Conservation (phyloP, 2,888 invertebrate species). For the Apotomis betuletana region DNA sequence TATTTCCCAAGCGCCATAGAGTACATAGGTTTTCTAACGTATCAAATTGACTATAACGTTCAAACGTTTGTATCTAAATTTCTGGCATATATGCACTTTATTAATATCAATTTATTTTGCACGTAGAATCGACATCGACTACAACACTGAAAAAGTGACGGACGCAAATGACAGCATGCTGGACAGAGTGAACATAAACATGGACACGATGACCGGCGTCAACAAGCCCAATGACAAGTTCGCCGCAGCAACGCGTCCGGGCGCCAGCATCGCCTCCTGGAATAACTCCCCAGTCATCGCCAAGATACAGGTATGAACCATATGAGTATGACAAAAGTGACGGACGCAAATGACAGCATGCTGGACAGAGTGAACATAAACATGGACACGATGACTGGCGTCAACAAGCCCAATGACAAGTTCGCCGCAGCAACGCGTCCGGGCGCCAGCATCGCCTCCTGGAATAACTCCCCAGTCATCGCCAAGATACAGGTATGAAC, state of each 20-base stretch:
- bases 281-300: constrained; percentile 62
- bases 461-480: constrained; percentile 62
- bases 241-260: constrained; percentile 38
- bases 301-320: constrained; percentile 62
- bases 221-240: constrained; percentile 50
- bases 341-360: constrained; percentile 92
- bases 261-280: constrained; percentile 51
- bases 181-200: constrained; percentile 89
- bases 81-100: too few relatives aligned
- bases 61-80: too few relatives aligned
- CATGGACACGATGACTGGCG: constrained; percentile 85
- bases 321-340: constrained; percentile 72
- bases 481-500: constrained; percentile 64
- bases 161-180: constrained; percentile 93
- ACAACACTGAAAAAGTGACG: constrained; percentile 86
- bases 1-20: too few relatives aligned
- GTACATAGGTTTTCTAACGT: too few relatives aligned
- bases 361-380: constrained; percentile 90
- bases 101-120: constrained; percentile 32
- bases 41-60: too few relatives aligned
- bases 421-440: constrained; percentile 43
- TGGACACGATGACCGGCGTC: constrained; percentile 85
- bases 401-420: constrained; percentile 50
- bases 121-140: constrained; percentile 58
- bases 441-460: constrained; percentile 47